Evolutionary conservation across 2,113 vertebrate species (phyloP).

Genomic region (Zapornia atra): DNA sequence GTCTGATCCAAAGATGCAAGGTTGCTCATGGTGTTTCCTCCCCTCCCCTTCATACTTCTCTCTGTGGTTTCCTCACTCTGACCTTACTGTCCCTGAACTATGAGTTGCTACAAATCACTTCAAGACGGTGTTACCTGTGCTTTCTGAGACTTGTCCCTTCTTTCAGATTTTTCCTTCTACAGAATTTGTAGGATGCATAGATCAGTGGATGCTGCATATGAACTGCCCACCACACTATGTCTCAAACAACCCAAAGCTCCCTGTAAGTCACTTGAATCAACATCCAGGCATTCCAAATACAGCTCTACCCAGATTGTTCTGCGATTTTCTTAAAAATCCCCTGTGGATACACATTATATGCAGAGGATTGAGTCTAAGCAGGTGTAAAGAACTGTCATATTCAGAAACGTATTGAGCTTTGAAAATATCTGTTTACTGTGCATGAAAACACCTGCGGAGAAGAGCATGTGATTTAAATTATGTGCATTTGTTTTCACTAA

Average conservation of each 20-base stretch:
- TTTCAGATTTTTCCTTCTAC: background rate
- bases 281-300: background rate
- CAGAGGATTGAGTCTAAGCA: background rate
- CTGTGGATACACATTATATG: background rate
- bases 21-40: background rate
- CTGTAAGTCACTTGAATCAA: background rate
- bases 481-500: background rate
- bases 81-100: background rate
- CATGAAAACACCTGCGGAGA: background rate
- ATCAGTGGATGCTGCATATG: background rate
- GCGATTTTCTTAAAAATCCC: background rate
- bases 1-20: background rate
- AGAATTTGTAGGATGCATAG: background rate
- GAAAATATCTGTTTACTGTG: slow-evolving; percentile 10
- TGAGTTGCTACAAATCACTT: background rate
- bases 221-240: background rate
- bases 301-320: background rate
- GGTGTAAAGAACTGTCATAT: background rate
- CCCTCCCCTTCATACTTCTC: background rate
- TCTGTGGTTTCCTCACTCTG: background rate
- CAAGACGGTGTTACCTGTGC: background rate
- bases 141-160: background rate
- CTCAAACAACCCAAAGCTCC: background rate
- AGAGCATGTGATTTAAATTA: background rate
- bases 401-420: background rate